A percentile compares a stretch with the other conserved stretches of the same genome.
Conservation (phyloP, 2,113 vertebrate genomes). For the Colius striatus region DNA sequence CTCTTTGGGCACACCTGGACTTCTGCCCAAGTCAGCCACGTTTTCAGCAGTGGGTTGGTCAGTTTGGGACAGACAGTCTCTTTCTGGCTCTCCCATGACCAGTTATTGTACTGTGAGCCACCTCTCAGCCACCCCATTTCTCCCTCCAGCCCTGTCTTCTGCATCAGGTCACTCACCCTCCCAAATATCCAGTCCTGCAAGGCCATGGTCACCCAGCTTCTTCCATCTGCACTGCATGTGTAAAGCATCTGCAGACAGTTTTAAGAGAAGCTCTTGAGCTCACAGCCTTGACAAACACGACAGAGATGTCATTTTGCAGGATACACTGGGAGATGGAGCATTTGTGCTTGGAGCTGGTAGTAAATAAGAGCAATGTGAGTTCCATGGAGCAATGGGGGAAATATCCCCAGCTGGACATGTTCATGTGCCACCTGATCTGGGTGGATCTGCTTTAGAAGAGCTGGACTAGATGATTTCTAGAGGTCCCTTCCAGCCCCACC, state of each 20-base stretch:
- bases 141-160: neutral
- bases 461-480: neutral
- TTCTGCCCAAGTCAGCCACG: neutral
- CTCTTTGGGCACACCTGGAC: neutral
- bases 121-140: neutral
- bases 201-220: neutral
- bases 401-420: too few species aligned
- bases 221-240: rapidly evolving
- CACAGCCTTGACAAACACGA: neutral
- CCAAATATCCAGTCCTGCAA: rapidly evolving
- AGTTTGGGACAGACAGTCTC: neutral
- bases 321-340: neutral
- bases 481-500: neutral
- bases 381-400: neutral
- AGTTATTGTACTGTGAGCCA: neutral
- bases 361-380: neutral
- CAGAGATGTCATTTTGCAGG: neutral
- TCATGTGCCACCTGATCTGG: neutral
- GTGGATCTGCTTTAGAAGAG: neutral
- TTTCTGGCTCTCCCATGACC: neutral
- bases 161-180: neutral
- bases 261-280: neutral
- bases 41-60: neutral
- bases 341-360: neutral
- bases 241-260: neutral